Conservation (phyloP, 2,797 vertebrate species). For the Cephalopachus bancanus region DNA sequence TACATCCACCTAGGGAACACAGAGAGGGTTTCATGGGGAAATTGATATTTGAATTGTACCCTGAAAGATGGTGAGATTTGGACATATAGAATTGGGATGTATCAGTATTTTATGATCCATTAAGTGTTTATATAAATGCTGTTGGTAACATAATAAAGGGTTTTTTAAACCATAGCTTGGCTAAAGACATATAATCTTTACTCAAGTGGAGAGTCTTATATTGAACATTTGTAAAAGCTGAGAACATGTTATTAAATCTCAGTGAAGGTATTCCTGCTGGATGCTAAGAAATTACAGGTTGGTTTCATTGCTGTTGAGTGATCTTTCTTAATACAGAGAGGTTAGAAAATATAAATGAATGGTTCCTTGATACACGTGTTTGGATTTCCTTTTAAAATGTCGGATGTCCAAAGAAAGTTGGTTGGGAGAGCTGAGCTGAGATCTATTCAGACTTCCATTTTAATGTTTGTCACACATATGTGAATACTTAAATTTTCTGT, state of each 20-base stretch:
- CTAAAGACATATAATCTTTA: slow-evolving; percentile 25
- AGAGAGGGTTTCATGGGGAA: background rate
- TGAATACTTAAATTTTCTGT: background rate
- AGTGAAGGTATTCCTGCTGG: slow-evolving; percentile 13
- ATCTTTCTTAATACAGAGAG: slow-evolving; percentile 8
- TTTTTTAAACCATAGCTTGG: slow-evolving; percentile 51
- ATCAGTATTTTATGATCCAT: background rate
- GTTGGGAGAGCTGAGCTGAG: background rate
- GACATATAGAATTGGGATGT: background rate
- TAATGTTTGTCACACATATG: background rate
- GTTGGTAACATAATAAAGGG: background rate
- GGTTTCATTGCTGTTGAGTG: background rate
- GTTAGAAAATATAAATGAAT: background rate
- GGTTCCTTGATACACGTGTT: background rate
- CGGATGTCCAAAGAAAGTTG: background rate
- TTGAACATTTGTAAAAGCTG: slow-evolving; percentile 29
- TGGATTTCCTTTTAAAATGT: slow-evolving; percentile 34
- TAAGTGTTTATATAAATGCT: slow-evolving; percentile 44
- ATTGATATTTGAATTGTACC: background rate
- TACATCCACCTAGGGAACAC: background rate
- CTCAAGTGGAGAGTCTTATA: background rate
- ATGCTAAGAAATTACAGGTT: background rate
- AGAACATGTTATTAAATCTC: slow-evolving; percentile 24
- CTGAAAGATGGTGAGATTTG: background rate
- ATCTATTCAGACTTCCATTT: slow-evolving; percentile 11